Conservation (phyloP, 2,797 vertebrate genomes). For the Pangasius djambal region DNA sequence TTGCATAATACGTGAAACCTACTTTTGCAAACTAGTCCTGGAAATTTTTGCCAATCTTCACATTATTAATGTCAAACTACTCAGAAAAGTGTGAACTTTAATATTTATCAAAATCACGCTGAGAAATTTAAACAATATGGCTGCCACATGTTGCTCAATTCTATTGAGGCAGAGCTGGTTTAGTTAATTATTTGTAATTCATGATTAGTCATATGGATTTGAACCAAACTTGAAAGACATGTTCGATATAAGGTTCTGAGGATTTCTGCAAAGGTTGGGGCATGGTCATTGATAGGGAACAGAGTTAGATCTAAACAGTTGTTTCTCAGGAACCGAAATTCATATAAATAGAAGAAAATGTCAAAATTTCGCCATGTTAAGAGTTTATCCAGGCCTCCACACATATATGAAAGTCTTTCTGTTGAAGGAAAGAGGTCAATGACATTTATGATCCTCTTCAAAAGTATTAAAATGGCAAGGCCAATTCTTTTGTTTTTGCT, state of each 20-base stretch:
- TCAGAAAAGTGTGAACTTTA: not conserved
- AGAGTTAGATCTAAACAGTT: not conserved
- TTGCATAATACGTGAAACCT: not conserved
- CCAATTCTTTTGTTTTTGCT: not conserved
- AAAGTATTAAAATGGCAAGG: not conserved
- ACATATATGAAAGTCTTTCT: not conserved
- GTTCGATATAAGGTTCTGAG: not conserved
- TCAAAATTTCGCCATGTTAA: not conserved
- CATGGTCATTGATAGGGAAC: not conserved
- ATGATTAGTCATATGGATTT: not conserved
- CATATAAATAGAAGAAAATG: not conserved
- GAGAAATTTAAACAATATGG: not conserved
- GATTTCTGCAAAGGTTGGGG: not conserved
- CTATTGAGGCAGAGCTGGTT: not conserved
- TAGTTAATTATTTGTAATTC: not conserved
- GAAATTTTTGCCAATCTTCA: not conserved
- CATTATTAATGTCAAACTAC: not conserved
- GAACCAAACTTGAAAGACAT: not conserved
- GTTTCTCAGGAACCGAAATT: not conserved
- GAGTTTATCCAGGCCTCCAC: not conserved
- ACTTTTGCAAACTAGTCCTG: not conserved
- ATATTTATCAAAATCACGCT: not conserved
- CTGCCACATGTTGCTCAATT: not conserved
- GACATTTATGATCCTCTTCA: not conserved
- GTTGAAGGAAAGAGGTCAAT: not conserved